phyloP scores from a whole-genome alignment of 2,888 invertebrate genomes.

The Meandrusa payeni region DNA sequence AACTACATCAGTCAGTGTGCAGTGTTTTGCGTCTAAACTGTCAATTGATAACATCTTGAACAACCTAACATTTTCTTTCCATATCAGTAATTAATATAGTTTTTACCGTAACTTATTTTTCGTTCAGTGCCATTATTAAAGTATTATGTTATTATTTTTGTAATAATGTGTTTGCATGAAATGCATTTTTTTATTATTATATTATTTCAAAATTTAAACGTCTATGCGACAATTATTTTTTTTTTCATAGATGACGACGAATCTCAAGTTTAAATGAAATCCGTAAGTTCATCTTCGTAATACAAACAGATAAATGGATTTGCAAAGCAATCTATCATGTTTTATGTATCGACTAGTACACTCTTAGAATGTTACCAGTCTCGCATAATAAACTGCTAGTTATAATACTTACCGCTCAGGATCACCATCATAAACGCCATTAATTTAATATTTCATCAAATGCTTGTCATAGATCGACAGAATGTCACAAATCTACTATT shows the following conservation, averaged over 20 bases:
- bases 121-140: conserved; percentile 75
- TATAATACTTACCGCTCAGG: conserved; percentile 26
- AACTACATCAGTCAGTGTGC: conserved; percentile 38
- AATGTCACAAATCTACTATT: neutral
- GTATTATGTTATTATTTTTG: conserved; percentile 72
- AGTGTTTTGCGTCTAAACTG: conserved; percentile 60
- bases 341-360: conserved; percentile 43
- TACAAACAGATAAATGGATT: conserved; percentile 50
- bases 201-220: conserved; percentile 41
- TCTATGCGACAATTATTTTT: conserved; percentile 46
- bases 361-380: conserved; percentile 51
- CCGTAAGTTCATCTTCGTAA: conserved; percentile 43
- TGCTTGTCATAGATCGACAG: conserved; percentile 1
- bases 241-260: conserved; percentile 62
- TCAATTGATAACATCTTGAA: conserved; percentile 50
- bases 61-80: conserved; percentile 41
- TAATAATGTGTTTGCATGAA: conserved; percentile 73
- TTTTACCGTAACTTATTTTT: conserved; percentile 53
- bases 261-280: conserved; percentile 52
- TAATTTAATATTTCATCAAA: neutral
- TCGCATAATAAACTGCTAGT: conserved; percentile 26
- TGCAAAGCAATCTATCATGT: conserved; percentile 61
- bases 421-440: conserved; percentile 11
- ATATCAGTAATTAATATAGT: conserved; percentile 45
- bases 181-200: conserved; percentile 61